phyloP scores from a whole-genome alignment of 2,888 invertebrate species.

The Tuta absoluta region DNA sequence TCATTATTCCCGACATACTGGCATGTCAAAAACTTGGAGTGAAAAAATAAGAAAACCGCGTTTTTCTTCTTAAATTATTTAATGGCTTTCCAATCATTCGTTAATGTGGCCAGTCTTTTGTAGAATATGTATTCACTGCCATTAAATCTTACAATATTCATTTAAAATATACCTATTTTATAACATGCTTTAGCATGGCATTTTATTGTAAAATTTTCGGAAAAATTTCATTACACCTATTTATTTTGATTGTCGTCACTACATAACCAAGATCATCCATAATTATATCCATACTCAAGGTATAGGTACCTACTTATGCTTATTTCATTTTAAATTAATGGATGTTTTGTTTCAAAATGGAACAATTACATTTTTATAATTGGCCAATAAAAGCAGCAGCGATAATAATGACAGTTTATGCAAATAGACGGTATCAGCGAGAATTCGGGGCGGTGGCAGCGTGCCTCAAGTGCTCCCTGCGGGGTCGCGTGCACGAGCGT shows the following conservation, averaged over 20 bases:
- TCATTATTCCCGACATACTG: background rate
- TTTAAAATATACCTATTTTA: no score
- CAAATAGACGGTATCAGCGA: slow-evolving; percentile 46
- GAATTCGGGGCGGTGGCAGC: slow-evolving; percentile 49
- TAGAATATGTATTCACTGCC: background rate
- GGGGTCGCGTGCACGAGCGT: slow-evolving; percentile 60
- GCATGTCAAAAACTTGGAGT: background rate
- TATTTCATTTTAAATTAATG: background rate
- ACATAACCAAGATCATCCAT: no score
- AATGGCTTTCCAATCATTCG: background rate
- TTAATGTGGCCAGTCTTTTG: background rate
- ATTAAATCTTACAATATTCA: background rate
- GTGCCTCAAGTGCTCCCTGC: slow-evolving; percentile 67
- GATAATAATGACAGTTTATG: slow-evolving; percentile 57
- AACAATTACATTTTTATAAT: slow-evolving; percentile 1
- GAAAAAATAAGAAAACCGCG: background rate
- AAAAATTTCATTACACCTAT: no score
- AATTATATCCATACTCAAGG: no score
- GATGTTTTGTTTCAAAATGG: background rate
- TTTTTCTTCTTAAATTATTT: background rate
- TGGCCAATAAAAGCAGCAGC: slow-evolving; percentile 37
- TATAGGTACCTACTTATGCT: no score
- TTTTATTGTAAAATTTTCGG: no score
- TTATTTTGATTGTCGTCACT: no score
- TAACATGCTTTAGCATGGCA: no score